Conservation (phyloP, 2,888 invertebrate genomes). For the Chloroclystis v-ata region DNA sequence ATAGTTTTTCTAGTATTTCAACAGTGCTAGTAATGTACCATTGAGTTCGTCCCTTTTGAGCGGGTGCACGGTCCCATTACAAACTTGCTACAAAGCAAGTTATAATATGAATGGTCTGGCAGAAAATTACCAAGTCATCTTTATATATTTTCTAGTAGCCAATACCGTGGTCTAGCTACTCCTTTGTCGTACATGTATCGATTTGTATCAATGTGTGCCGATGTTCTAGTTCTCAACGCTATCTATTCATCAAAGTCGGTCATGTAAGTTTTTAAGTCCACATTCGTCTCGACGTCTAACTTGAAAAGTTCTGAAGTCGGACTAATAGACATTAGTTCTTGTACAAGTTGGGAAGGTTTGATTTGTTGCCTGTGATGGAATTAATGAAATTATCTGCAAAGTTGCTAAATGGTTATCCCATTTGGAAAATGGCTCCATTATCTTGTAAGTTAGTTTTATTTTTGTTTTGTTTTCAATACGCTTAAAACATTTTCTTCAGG, state of each 20-base stretch:
- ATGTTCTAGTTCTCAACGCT: slow-evolving; percentile 27
- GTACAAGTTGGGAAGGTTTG: slow-evolving; percentile 2
- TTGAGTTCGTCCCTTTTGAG: slow-evolving; percentile 1
- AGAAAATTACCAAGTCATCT: slow-evolving; percentile 13
- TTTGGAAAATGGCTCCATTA: no score
- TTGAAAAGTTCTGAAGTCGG: slow-evolving; percentile 12
- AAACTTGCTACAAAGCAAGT: slow-evolving; percentile 8
- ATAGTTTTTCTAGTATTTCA: no score
- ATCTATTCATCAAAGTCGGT: slow-evolving; percentile 33
- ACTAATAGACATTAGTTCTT: slow-evolving; percentile 14
- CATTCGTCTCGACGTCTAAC: slow-evolving; percentile 13
- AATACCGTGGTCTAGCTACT: slow-evolving; percentile 16
- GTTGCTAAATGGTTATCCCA: not conserved
- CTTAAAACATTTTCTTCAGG: no score
- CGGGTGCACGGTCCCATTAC: slow-evolving; percentile 1
- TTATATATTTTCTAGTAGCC: slow-evolving; percentile 11
- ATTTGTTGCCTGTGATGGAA: not conserved
- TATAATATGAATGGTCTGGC: slow-evolving; percentile 3
- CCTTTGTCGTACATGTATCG: slow-evolving; percentile 21
- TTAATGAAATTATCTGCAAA: not conserved
- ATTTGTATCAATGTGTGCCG: slow-evolving; percentile 29
- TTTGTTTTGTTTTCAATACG: not conserved
- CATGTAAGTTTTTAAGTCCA: slow-evolving; percentile 31
- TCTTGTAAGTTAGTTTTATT: not conserved
- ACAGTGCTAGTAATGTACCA: no score